Evolutionary conservation across 2,888 invertebrate species (phyloP).

Genomic region (Morpho achilles): DNA sequence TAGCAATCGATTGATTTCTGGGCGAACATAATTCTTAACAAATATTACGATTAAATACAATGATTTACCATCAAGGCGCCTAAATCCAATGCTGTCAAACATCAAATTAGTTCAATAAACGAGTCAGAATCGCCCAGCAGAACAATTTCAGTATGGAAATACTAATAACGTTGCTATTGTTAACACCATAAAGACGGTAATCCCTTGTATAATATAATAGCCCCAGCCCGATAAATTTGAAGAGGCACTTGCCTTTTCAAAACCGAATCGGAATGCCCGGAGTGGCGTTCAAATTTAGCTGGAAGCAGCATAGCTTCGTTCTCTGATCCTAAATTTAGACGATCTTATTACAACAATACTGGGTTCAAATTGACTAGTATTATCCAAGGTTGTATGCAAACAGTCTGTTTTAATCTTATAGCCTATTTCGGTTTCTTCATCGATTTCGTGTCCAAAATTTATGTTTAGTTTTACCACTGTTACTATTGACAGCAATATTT

Average conservation of each 20-base stretch:
- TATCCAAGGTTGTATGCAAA: constrained; percentile 4
- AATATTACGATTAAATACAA: too few species aligned
- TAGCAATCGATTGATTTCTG: too few species aligned
- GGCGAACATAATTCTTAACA: too few species aligned
- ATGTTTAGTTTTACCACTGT: too few species aligned
- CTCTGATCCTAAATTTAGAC: constrained; percentile 19
- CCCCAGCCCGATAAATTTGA: constrained; percentile 49
- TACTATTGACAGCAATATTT: too few species aligned
- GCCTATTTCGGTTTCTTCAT: too few species aligned
- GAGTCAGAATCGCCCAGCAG: constrained; percentile 29
- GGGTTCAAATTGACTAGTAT: constrained; percentile 3
- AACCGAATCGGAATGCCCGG: constrained; percentile 54
- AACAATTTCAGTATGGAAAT: constrained; percentile 4
- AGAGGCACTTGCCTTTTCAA: constrained; percentile 58
- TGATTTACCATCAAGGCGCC: constrained; percentile 2
- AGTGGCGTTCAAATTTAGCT: constrained; percentile 57
- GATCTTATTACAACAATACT: constrained; percentile 14
- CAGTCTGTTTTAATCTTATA: not conserved
- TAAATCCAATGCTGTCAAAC: constrained; percentile 34
- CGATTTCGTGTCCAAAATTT: too few species aligned
- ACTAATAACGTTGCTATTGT: not conserved
- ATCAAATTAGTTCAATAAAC: constrained; percentile 43
- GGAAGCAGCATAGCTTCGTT: constrained; percentile 40
- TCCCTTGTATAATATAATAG: constrained; percentile 33
- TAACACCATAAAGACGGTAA: constrained; percentile 35